phyloP scores from a whole-genome alignment of 2,113 vertebrate species.

The Thinocorus orbignyianus region DNA sequence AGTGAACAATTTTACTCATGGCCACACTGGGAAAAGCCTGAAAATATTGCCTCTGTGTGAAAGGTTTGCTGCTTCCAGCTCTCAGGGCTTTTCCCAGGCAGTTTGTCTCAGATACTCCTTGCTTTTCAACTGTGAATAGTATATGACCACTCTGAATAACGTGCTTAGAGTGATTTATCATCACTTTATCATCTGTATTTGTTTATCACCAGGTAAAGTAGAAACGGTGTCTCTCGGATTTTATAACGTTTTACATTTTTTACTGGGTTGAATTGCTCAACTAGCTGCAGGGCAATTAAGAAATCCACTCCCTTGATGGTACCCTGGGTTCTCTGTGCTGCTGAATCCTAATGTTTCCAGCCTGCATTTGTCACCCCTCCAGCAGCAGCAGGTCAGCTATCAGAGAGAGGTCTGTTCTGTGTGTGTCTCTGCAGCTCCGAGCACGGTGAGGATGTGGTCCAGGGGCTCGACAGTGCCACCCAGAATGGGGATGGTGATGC shows the following conservation, averaged over 20 bases:
- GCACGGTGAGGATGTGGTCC: background rate
- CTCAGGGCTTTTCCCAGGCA: constrained; percentile 35
- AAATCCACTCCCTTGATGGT: background rate
- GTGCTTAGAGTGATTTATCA: background rate
- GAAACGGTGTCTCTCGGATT: background rate
- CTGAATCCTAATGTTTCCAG: background rate
- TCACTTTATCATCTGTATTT: background rate
- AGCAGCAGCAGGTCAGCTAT: background rate
- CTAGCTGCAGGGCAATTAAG: background rate
- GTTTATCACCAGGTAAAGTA: background rate
- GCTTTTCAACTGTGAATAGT: background rate
- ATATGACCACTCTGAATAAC: background rate
- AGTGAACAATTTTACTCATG: constrained; percentile 72
- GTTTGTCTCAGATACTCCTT: constrained; percentile 6
- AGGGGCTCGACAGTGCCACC: background rate
- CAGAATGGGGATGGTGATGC: background rate
- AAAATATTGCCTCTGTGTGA: constrained; percentile 69
- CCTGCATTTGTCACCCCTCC: background rate
- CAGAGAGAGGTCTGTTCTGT: background rate
- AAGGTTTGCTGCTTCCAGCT: constrained; percentile 57
- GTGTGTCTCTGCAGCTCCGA: background rate
- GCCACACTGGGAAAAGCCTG: constrained; percentile 72
- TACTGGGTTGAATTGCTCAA: background rate
- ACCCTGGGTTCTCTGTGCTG: background rate
- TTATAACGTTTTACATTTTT: background rate